These are phyloP conservation scores for Oscheius sp. DNA, from an alignment of 2,888 invertebrate species.

Conservation along the genomic window DNA sequence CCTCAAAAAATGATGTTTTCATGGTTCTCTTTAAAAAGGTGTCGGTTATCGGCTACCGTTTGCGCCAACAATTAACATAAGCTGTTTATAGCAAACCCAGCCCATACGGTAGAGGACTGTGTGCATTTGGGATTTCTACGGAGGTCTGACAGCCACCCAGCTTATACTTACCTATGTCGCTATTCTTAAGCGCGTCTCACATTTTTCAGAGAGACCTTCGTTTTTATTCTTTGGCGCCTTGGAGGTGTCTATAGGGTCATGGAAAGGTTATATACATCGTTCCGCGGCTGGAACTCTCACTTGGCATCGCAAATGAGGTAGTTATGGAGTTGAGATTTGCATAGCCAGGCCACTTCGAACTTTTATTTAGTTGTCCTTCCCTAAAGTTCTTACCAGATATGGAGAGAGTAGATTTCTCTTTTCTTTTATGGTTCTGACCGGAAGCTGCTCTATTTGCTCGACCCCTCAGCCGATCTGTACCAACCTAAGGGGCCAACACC, in stretches of 20 bases:
- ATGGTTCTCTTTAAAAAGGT: conserved; percentile 1
- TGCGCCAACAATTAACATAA: conserved; percentile 20
- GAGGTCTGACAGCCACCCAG: background rate
- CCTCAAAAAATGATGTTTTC: background rate
- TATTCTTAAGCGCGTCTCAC: no score
- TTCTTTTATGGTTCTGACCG: background rate
- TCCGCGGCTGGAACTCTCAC: no score
- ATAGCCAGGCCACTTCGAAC: no score
- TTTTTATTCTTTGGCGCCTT: no score
- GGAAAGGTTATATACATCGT: no score
- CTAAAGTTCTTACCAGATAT: no score
- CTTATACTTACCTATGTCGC: background rate
- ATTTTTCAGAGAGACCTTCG: no score
- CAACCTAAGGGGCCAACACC: background rate
- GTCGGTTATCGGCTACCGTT: conserved; percentile 13
- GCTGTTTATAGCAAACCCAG: conserved; percentile 24
- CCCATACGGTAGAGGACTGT: conserved; percentile 27
- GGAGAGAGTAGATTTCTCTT: background rate
- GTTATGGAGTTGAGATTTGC: no score
- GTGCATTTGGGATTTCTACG: conserved; percentile 24
- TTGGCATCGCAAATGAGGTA: no score
- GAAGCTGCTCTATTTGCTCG: conserved; percentile 18
- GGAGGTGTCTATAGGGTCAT: no score
- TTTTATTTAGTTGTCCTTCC: no score
- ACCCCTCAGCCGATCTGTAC: conserved; percentile 7